A percentile compares a stretch with the other conserved stretches of the same genome.
Conservation (phyloP, 2,113 vertebrate genomes). For the Heterocephalus glaber region DNA sequence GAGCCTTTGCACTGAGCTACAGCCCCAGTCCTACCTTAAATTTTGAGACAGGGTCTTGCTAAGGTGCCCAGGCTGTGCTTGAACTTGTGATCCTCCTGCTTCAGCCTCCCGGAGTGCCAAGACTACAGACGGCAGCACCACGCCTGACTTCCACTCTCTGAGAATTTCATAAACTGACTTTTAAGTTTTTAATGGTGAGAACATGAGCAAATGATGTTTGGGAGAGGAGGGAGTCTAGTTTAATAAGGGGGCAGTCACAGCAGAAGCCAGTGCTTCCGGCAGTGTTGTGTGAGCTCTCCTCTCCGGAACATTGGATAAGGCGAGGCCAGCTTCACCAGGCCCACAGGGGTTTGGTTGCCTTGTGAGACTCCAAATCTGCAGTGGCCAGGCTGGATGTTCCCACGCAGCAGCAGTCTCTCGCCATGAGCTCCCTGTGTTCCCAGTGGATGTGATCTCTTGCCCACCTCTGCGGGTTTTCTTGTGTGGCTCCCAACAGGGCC, state of each 20-base stretch:
- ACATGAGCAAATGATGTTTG: neutral
- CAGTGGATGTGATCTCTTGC: rapidly evolving
- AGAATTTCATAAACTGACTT: neutral
- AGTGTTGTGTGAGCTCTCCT: no score
- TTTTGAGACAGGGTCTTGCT: neutral
- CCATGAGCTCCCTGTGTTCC: rapidly evolving
- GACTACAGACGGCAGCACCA: neutral
- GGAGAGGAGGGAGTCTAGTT: neutral
- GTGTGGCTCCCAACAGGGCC: neutral
- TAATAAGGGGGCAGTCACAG: neutral
- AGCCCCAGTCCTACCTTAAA: neutral
- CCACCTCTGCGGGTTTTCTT: rapidly evolving
- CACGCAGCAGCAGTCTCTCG: rapidly evolving
- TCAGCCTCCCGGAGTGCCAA: neutral
- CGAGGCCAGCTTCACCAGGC: rapidly evolving
- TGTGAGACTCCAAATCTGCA: neutral
- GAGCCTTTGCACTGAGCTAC: neutral
- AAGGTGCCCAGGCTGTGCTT: neutral
- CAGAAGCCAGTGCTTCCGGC: rapidly evolving
- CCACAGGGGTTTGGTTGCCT: rapidly evolving
- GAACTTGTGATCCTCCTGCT: neutral
- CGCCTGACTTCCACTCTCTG: neutral
- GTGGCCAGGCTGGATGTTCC: rapidly evolving
- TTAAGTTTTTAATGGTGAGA: neutral
- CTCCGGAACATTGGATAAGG: rapidly evolving